phyloP scores from a whole-genome alignment of 2,797 vertebrate species.

The Platyrinchus mystaceus region DNA sequence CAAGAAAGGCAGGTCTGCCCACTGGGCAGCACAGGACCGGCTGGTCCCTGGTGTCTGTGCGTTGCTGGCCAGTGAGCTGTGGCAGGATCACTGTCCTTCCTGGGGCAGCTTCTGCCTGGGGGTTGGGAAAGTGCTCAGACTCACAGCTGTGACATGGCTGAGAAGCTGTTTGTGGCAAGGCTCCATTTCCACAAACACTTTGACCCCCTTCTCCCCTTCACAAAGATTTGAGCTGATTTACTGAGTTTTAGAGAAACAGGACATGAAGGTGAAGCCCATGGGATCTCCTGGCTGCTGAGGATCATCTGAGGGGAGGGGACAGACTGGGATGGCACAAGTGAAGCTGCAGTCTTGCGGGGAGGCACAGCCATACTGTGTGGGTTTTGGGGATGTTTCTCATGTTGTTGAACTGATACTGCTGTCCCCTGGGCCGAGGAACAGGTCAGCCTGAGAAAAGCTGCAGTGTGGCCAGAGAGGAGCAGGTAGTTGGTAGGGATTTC shows the following conservation, averaged over 20 bases:
- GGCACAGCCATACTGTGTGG: not conserved
- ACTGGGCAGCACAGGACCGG: not conserved
- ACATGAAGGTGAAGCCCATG: not conserved
- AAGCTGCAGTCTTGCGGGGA: not conserved
- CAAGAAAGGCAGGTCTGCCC: not conserved
- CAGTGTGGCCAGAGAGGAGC: not conserved
- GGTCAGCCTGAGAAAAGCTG: not conserved
- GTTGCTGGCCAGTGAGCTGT: not conserved
- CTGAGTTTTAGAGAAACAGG: not conserved
- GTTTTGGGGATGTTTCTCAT: not conserved
- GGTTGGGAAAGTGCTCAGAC: not conserved
- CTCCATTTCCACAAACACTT: not conserved
- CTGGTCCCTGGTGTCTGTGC: not conserved
- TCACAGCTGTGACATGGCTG: not conserved
- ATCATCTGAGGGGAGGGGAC: not conserved
- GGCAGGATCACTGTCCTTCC: not conserved
- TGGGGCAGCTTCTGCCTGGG: not conserved
- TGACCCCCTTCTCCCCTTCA: not conserved
- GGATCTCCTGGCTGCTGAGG: not conserved
- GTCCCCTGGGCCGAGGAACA: not conserved
- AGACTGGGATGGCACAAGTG: not conserved
- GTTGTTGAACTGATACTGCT: not conserved
- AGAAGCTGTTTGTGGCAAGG: not conserved
- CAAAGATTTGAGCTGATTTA: not conserved
- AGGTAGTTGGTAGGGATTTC: not conserved